These are phyloP conservation scores for Ambastaia sidthimunki DNA, from an alignment of 2,797 vertebrate genomes.

Conservation along the genomic window DNA sequence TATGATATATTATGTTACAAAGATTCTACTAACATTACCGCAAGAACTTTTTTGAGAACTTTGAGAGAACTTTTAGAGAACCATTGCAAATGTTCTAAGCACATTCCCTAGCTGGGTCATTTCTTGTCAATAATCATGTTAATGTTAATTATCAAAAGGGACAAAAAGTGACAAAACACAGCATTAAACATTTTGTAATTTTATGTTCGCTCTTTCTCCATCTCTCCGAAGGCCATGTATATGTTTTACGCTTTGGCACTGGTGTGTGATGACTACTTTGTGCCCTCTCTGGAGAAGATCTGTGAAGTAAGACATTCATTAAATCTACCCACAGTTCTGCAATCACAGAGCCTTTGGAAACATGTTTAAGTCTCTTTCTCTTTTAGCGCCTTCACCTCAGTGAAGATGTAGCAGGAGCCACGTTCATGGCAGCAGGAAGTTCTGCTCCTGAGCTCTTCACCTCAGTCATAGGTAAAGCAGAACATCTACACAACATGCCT, in stretches of 20 bases:
- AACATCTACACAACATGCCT: background rate
- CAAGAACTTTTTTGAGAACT: no score
- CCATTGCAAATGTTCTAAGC: no score
- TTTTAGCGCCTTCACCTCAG: conserved; percentile 90
- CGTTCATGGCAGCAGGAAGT: conserved; percentile 98
- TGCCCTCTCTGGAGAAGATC: conserved; percentile 94
- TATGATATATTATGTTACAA: no score
- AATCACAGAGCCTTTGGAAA: background rate
- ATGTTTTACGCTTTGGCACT: conserved; percentile 96
- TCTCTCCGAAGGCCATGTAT: conserved; percentile 86
- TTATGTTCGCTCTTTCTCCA: conserved; percentile 9
- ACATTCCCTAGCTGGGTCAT: no score
- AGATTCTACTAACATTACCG: no score
- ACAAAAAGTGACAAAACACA: background rate
- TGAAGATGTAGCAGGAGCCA: conserved; percentile 95
- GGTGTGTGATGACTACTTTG: conserved; percentile 97
- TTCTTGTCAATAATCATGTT: background rate
- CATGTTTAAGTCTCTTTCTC: conserved; percentile 20
- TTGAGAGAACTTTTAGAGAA: no score
- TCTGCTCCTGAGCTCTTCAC: conserved; percentile 97
- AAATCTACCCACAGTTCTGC: background rate
- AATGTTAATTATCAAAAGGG: background rate
- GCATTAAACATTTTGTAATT: background rate
- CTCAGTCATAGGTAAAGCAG: conserved; percentile 91
- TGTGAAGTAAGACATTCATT: conserved; percentile 82